Percentiles rank a stretch among this genome's conserved stretches.
These are phyloP conservation scores for Callospermophilus lateralis DNA, from an alignment of 2,113 vertebrate genomes.

Conservation along the genomic window DNA sequence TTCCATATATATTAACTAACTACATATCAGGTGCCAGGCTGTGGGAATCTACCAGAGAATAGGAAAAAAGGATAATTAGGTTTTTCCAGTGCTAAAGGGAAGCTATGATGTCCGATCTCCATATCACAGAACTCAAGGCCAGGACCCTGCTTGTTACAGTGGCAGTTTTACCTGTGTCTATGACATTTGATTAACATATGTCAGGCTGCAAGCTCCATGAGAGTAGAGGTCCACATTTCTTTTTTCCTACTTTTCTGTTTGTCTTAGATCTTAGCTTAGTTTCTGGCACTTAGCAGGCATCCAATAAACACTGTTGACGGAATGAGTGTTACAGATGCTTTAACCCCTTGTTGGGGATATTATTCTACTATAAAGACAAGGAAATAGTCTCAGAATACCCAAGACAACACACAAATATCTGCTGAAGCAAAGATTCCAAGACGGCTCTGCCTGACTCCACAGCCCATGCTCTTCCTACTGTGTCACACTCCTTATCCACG, in stretches of 20 bases:
- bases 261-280: neutral
- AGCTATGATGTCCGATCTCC: neutral
- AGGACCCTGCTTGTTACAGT: neutral
- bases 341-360: neutral
- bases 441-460: neutral
- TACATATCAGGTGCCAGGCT: neutral
- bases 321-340: neutral
- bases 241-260: neutral
- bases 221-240: neutral
- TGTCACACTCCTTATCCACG: neutral
- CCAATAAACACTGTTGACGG: neutral
- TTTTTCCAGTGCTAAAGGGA: neutral
- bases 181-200: neutral
- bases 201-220: neutral
- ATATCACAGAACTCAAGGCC: neutral
- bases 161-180: neutral
- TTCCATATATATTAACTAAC: neutral
- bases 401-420: neutral
- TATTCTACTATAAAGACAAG: neutral
- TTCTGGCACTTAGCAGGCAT: neutral
- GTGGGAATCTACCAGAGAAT: neutral
- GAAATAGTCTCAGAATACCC: neutral
- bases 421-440: neutral
- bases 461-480: neutral
- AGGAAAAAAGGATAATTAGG: neutral